phyloP scores from a whole-genome alignment of 2,797 vertebrate species.

The Phalloptychus januarius region DNA sequence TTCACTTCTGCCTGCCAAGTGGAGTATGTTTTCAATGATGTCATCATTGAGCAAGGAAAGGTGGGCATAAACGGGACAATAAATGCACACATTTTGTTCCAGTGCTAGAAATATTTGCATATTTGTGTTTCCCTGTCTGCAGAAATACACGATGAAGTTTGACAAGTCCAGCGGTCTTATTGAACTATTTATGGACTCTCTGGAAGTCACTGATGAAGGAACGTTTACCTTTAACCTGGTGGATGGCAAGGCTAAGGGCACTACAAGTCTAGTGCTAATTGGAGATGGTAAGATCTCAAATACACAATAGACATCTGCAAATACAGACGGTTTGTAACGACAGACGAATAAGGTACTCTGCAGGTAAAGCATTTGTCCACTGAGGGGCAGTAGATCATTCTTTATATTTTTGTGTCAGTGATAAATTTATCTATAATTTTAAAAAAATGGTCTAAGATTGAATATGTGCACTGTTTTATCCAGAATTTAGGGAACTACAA shows the following conservation, averaged over 20 bases:
- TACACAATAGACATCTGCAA: neutral
- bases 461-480: constrained; percentile 9
- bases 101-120: neutral
- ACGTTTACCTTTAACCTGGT: constrained; percentile 96
- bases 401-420: neutral
- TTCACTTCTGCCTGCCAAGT: constrained; percentile 87
- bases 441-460: neutral
- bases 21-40: constrained; percentile 93
- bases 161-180: constrained; percentile 89
- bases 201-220: constrained; percentile 93
- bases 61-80: constrained; percentile 68
- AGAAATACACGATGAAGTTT: constrained; percentile 97
- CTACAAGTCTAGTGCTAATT: constrained; percentile 95
- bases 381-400: constrained; percentile 70
- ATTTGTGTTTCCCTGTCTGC: constrained; percentile 31
- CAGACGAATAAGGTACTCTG: constrained; percentile 24
- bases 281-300: constrained; percentile 85
- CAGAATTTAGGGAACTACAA: constrained; percentile 94
- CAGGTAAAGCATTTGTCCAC: constrained; percentile 60
- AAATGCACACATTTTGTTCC: neutral
- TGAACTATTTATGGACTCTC: constrained; percentile 96
- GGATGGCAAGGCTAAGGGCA: constrained; percentile 94
- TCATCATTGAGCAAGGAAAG: constrained; percentile 87
- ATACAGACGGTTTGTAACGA: neutral
- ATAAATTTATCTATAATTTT: neutral